Evolutionary conservation across 2,888 invertebrate species (phyloP), one percentile per base, ranked within the genome.

Genomic region (Acleris laterana): DNA sequence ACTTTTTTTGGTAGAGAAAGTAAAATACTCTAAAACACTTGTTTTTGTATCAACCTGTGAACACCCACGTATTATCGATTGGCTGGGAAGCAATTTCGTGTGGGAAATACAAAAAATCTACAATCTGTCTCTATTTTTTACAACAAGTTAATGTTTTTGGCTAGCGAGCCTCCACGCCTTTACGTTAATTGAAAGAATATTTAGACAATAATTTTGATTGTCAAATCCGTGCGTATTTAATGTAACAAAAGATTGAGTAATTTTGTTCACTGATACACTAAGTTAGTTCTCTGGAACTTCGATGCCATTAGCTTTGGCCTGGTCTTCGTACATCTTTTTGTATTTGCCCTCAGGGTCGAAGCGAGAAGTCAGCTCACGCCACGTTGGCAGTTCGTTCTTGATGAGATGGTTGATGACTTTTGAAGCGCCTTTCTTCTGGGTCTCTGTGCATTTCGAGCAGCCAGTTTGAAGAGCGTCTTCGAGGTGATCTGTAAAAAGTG

Each of bases 311-410:
- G 90, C 87, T 63, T 82, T 84, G 1, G 95, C 95, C 53, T 94
- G 93, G 0, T 93, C 92, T 72, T 94, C 93, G 85, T 96, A 96
- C 79, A 94, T 94, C 81, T 90, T 90, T 78, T 93, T 94, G 93
- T 95, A 97, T 59, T 88, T 80, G 38, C 95, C 95, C 0, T 94
- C 89, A 11, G 95, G 95, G 82, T 97, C 97, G 82, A 94, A 97
- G 84, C 95, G 96, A 49, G 81, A 93, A 70, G 94, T 92, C 46
- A 97, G 84, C 70, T 94, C 90, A 6, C 93, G 93, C 95, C 96
- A 97, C 77, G 94, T 85, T 0, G 93, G 93, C 0, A 93, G 89
- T 76, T 95, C 95, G 57, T 96, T 90, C 70, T 96, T 94, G 71
- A 96, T 94, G 69, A 97, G 87, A 76, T 91, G 94, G 19, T 94